phyloP scores from a whole-genome alignment of 2,797 vertebrate species.

The Urosaurus nigricauda region DNA sequence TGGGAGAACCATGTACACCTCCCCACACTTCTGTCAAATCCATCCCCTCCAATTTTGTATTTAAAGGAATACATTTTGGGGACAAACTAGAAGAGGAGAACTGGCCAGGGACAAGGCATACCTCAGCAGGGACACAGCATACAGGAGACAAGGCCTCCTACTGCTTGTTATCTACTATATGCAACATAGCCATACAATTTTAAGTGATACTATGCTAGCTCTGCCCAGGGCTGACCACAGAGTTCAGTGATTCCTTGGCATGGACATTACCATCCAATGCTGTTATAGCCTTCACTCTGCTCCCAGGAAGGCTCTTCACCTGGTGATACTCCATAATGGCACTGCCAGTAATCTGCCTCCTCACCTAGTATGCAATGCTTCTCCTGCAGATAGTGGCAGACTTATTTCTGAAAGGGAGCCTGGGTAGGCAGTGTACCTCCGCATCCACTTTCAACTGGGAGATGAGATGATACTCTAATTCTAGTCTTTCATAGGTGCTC shows the following conservation, averaged over 20 bases:
- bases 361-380: background rate
- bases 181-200: background rate
- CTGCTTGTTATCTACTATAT: background rate
- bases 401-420: background rate
- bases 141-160: background rate
- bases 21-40: background rate
- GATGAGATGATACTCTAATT: background rate
- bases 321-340: no score
- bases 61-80: background rate
- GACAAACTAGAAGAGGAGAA: background rate
- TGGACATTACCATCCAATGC: background rate
- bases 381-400: background rate
- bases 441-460: background rate
- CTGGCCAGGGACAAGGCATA: no score
- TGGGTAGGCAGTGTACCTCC: background rate
- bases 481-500: background rate
- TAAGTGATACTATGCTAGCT: background rate
- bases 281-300: background rate
- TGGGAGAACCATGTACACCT: background rate
- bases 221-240: background rate
- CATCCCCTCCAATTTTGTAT: background rate
- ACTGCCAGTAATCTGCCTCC: background rate
- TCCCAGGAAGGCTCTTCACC: no score
- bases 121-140: background rate
- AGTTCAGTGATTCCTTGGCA: background rate